Percentiles rank a stretch among this genome's conserved stretches.
phyloP scores from a whole-genome alignment of 2,797 vertebrate genomes.

The Sebastiscus albofasciatus region DNA sequence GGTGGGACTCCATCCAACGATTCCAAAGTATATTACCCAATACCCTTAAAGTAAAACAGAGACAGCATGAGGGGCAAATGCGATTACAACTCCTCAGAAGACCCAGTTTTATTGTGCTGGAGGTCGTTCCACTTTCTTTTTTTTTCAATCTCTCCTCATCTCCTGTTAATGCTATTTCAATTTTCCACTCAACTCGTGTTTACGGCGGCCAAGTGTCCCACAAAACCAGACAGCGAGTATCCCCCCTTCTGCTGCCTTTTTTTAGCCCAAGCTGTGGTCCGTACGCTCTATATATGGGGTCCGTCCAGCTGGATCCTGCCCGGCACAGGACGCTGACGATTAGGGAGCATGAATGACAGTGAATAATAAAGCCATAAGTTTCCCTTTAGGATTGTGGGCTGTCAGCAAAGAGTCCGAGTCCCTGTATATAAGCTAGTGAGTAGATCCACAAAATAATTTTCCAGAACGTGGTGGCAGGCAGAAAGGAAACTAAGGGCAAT shows the following conservation, averaged over 20 bases:
- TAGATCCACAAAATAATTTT: conserved; percentile 20
- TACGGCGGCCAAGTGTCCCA: conserved; percentile 51
- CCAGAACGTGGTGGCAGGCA: conserved; percentile 27
- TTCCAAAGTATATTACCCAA: conserved; percentile 74
- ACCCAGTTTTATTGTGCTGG: conserved; percentile 56
- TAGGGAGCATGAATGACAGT: conserved; percentile 14
- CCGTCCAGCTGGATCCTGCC: conserved; percentile 14
- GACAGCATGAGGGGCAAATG: conserved; percentile 57
- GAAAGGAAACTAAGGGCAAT: conserved; percentile 27
- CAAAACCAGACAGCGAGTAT: conserved; percentile 28
- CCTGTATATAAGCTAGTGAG: conserved; percentile 5
- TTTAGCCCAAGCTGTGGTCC: conserved; percentile 6
- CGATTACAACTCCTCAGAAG: conserved; percentile 58
- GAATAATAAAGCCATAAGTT: conserved; percentile 11
- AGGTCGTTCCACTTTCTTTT: conserved; percentile 22
- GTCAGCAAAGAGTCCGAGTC: not conserved
- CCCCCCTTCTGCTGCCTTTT: not conserved
- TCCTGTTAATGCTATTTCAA: conserved; percentile 64
- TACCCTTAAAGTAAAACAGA: conserved; percentile 76
- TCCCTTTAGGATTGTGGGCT: not conserved
- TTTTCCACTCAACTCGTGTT: conserved; percentile 66
- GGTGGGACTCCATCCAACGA: conserved; percentile 56
- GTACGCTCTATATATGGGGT: not conserved
- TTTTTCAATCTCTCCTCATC: conserved; percentile 25
- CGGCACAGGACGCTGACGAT: not conserved